These are phyloP conservation scores for Dolomedes plantarius DNA, from an alignment of 2,888 invertebrate genomes.

Conservation along the genomic window DNA sequence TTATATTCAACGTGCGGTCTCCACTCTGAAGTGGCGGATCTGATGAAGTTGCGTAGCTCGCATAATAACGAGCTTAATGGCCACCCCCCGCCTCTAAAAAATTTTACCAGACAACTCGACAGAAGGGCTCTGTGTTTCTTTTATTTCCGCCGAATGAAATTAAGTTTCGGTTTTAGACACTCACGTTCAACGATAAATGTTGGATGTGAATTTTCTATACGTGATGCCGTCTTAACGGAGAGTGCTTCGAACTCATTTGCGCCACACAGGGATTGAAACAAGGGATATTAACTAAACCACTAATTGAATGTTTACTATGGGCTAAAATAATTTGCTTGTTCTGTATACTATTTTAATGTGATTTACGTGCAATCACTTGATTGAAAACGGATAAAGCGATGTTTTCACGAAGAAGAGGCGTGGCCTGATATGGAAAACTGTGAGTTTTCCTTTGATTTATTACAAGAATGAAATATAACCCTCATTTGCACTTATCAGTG, in stretches of 20 bases:
- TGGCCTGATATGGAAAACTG: neutral
- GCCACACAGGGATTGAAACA: neutral
- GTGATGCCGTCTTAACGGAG: conserved; percentile 31
- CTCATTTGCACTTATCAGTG: neutral
- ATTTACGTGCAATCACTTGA: conserved; percentile 6
- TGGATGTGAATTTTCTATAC: conserved; percentile 59
- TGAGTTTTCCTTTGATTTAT: neutral
- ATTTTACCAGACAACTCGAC: conserved; percentile 4
- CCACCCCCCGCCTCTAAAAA: neutral
- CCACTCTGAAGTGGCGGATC: conserved; percentile 53
- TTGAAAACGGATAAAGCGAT: neutral
- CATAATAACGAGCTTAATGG: conserved; percentile 69
- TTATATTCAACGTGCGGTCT: conserved; percentile 65
- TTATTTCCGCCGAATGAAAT: conserved; percentile 58
- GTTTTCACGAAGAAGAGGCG: neutral
- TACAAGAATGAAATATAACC: neutral
- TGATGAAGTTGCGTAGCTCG: conserved; percentile 52
- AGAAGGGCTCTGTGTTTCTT: conserved; percentile 36
- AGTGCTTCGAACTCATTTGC: neutral
- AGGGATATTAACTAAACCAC: conserved; percentile 3
- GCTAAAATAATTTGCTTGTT: neutral
- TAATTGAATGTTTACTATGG: conserved; percentile 12
- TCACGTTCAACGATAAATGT: conserved; percentile 66
- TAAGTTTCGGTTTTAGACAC: conserved; percentile 61
- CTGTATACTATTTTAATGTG: neutral